Evolutionary conservation across 1,140 invertebrate genomes (phyloP).

Genomic region (Saccostrea cuccullata): DNA sequence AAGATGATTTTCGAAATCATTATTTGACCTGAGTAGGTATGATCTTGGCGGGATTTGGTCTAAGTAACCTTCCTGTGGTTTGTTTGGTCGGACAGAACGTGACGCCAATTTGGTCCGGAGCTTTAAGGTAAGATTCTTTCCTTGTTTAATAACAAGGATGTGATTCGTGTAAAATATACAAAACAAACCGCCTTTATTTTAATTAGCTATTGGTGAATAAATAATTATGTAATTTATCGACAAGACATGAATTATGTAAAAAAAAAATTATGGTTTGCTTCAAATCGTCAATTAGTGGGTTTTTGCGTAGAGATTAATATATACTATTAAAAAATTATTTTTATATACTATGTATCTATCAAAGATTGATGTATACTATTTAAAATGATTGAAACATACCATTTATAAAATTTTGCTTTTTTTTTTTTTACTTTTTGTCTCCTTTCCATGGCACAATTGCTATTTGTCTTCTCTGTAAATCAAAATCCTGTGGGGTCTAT

Average conservation of each 20-base stretch:
- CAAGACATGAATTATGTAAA: neutral
- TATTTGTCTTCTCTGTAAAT: too few species aligned
- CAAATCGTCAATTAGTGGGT: too few species aligned
- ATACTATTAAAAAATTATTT: too few species aligned
- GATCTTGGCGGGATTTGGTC: constrained; percentile 75
- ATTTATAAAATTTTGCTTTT: too few species aligned
- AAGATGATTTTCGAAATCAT: neutral
- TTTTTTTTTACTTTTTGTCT: too few species aligned
- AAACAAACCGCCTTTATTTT: neutral
- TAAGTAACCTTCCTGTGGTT: constrained; percentile 78
- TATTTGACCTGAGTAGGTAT: constrained; percentile 70
- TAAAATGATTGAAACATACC: too few species aligned
- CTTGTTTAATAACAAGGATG: neutral
- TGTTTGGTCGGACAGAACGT: constrained; percentile 76
- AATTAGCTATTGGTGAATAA: neutral
- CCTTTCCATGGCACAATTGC: too few species aligned
- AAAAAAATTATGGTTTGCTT: neutral
- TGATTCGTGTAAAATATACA: neutral
- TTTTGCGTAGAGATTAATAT: too few species aligned
- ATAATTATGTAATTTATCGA: constrained; percentile 1
- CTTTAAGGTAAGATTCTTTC: constrained; percentile 63
- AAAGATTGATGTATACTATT: too few species aligned
- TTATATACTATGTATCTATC: too few species aligned
- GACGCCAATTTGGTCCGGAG: constrained; percentile 75
- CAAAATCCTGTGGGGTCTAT: too few species aligned